Conservation (phyloP, 1,140 invertebrate genomes). For the Lepidurus apus region DNA sequence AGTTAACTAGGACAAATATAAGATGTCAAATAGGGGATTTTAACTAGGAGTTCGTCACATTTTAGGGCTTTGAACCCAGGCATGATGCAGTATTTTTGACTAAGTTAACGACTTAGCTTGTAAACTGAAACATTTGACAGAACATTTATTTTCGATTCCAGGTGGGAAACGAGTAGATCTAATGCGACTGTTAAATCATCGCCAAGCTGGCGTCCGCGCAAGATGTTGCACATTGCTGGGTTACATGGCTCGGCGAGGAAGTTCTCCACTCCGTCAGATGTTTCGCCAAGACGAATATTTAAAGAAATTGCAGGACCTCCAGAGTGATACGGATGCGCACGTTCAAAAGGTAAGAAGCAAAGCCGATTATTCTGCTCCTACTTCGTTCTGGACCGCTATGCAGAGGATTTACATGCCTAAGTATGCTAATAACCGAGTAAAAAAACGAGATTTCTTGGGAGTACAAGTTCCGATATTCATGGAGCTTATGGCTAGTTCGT, state of each 20-base stretch:
- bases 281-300: background rate
- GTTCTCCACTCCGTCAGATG: background rate
- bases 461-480: background rate
- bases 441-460: background rate
- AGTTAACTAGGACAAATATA: no score
- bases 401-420: background rate
- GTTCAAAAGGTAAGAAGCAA: background rate
- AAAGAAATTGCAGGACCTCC: background rate
- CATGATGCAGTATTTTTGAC: background rate
- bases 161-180: constrained; percentile 24
- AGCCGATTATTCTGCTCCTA: background rate
- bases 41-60: no score
- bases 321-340: background rate
- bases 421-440: constrained; percentile 3
- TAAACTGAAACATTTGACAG: background rate
- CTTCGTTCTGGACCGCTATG: background rate
- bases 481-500: background rate
- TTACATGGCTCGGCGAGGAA: constrained; percentile 15
- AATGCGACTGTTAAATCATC: constrained; percentile 29
- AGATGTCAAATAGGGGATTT: no score
- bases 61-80: no score
- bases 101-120: background rate
- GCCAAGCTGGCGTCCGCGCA: constrained; percentile 28
- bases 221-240: constrained; percentile 32
- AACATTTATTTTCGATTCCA: background rate